Evolutionary conservation across 92 coral and sea anemone genomes (phyloP), one percentile per base, ranked within the genome.

Genomic region (Plumapathes pennacea): DNA sequence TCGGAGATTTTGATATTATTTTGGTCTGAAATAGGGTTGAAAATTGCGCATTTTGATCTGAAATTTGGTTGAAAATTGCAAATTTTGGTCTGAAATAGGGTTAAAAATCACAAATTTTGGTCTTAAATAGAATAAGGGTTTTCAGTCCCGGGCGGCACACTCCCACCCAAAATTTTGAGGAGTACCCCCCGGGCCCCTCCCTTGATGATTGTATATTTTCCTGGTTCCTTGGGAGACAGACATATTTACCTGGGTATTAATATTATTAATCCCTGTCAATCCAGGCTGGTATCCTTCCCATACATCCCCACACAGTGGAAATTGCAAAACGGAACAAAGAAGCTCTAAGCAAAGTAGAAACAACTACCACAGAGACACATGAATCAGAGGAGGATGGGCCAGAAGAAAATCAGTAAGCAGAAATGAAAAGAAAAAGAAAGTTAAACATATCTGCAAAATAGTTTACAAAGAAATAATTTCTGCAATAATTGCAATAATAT

Each of bases 261-360:
- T 11, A 14, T 14, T 28, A 13, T 30, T 19, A 45, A 25, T 1
- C 8, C 0, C 14, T 23, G 45, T 9, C 50, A 28, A 34, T 38
- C 28, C 46, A 92, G 98, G 98, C 98, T 30, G 98, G 98, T 14
- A 62, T 92, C 46, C 84, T 92, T 23, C 98, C 98, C n/a, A 86
- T 83, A 20, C 98, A 92, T 45, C 98, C 96, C 12, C 90, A 81
- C 57, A 80, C 92, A 52, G 30, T 92, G 1, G 92, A 83, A 36
- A 71, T 84, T 30, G 98, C 98, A 28, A 77, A 85, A 54, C 56
- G 85, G 62, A 88, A 88, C 60, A 79, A 89, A 43, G 87, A 84
- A 43, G 80, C 81, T 13, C 52, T 40, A 27, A 26, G 48, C 4
- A 46, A 57, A 4, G 70, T 30, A 15, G 27, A 45, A 17, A 13